Percentiles rank a stretch among this genome's conserved stretches.
Conservation (phyloP, 2,888 invertebrate genomes). For the Leuctra nigra region DNA sequence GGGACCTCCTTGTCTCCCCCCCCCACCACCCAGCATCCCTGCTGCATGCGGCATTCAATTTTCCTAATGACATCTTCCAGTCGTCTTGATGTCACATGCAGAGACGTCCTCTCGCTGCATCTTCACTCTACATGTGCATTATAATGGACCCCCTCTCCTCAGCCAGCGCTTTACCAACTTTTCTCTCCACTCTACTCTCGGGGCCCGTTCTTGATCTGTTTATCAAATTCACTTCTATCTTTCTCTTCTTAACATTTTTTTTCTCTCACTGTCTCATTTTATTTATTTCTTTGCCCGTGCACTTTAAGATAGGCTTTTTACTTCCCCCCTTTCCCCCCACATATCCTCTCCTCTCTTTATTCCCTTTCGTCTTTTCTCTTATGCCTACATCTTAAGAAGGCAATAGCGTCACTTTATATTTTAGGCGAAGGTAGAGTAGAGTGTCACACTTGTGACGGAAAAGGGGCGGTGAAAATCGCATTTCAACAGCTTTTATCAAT, state of each 20-base stretch:
- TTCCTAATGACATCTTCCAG: constrained; percentile 38
- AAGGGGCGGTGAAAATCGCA: too few relatives aligned
- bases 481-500: too few relatives aligned
- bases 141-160: constrained; percentile 13
- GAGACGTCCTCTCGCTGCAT: not conserved
- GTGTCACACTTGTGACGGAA: too few relatives aligned
- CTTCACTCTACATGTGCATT: constrained; percentile 3
- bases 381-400: not conserved
- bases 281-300: constrained; percentile 19
- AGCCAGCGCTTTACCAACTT: constrained; percentile 23
- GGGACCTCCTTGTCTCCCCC: too few relatives aligned
- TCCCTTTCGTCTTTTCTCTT: not conserved
- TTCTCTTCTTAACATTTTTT: constrained; percentile 14
- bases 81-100: constrained; percentile 26
- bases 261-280: constrained; percentile 19
- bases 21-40: not conserved
- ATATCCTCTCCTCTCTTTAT: not conserved
- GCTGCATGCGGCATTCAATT: constrained; percentile 34
- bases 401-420: too few relatives aligned
- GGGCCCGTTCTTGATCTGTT: constrained; percentile 32
- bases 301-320: constrained; percentile 26
- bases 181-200: constrained; percentile 23
- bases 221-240: constrained; percentile 30
- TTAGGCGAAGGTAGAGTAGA: too few relatives aligned
- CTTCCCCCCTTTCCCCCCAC: constrained; percentile 24